phyloP scores from a whole-genome alignment of 2,797 vertebrate species.

The Sebastiscus albofasciatus region DNA sequence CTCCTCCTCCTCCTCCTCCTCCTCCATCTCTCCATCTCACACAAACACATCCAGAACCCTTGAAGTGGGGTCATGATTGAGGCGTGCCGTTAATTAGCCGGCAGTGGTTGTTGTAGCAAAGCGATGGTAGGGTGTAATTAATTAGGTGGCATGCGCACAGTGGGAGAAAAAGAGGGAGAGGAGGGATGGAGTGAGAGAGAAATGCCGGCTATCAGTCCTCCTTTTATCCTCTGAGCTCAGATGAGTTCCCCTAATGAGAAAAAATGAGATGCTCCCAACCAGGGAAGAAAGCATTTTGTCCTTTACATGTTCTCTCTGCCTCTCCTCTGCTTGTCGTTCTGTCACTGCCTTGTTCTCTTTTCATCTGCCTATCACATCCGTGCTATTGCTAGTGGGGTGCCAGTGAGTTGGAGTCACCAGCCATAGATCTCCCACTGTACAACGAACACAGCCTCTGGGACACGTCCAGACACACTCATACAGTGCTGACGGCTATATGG shows the following conservation, averaged over 20 bases:
- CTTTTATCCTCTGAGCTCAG: constrained; percentile 78
- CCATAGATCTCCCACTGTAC: constrained; percentile 59
- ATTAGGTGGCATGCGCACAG: constrained; percentile 79
- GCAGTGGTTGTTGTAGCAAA: constrained; percentile 78
- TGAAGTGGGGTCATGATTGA: constrained; percentile 77
- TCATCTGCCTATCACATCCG: constrained; percentile 75
- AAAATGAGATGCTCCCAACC: constrained; percentile 77
- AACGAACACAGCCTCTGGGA: constrained; percentile 54
- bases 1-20: constrained; percentile 14
- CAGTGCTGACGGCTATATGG: constrained; percentile 20
- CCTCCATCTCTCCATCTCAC: constrained; percentile 30
- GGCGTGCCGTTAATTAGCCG: constrained; percentile 79
- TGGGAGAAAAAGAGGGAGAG: constrained; percentile 69
- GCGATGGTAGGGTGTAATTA: constrained; percentile 80
- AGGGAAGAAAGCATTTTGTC: constrained; percentile 78
- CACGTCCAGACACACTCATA: constrained; percentile 37
- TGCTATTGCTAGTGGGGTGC: constrained; percentile 67
- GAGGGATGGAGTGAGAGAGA: constrained; percentile 53
- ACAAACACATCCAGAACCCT: constrained; percentile 63
- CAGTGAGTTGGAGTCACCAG: constrained; percentile 60
- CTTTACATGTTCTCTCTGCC: constrained; percentile 76
- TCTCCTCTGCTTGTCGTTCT: constrained; percentile 69
- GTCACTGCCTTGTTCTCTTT: constrained; percentile 72
- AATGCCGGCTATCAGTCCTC: constrained; percentile 70
- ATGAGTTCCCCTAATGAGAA: constrained; percentile 80